phyloP scores from a whole-genome alignment of 2,888 invertebrate genomes.

The Dicranocentrus wangi region DNA sequence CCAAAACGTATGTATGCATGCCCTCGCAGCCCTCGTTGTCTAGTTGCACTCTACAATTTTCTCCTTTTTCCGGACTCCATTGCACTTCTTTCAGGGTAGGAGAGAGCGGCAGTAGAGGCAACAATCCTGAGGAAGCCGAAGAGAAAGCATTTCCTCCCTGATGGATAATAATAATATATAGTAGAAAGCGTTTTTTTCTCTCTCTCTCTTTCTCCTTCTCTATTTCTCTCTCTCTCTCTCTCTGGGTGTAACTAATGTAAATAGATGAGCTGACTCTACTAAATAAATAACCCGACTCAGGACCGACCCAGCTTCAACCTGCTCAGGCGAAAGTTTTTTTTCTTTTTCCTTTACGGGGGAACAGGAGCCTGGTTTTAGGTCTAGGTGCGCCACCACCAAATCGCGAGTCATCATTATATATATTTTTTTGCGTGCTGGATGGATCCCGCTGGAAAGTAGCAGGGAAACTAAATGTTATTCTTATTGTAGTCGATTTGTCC shows the following conservation, averaged over 20 bases:
- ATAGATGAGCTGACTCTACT: conserved; percentile 60
- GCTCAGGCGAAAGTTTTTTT: conserved; percentile 16
- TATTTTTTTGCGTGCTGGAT: too few species aligned
- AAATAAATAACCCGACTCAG: conserved; percentile 64
- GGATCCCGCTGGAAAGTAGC: too few species aligned
- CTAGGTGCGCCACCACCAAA: too few species aligned
- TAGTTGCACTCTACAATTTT: neutral
- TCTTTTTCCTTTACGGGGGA: too few species aligned
- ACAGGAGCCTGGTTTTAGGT: too few species aligned
- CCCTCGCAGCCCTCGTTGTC: too few species aligned
- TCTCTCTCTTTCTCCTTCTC: neutral
- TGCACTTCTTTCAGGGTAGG: neutral
- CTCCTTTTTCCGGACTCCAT: conserved; percentile 9
- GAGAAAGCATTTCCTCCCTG: neutral
- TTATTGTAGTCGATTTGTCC: too few species aligned
- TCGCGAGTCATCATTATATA: too few species aligned
- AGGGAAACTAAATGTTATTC: too few species aligned
- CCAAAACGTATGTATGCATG: too few species aligned
- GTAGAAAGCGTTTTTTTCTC: conserved; percentile 21
- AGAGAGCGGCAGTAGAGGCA: neutral
- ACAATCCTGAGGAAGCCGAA: neutral
- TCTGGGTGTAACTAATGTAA: conserved; percentile 61
- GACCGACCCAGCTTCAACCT: too few species aligned
- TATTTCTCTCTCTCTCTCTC: conserved; percentile 12
- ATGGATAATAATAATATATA: conserved; percentile 20